phyloP scores from a whole-genome alignment of 2,888 invertebrate genomes.

The Drosophila quinaria region DNA sequence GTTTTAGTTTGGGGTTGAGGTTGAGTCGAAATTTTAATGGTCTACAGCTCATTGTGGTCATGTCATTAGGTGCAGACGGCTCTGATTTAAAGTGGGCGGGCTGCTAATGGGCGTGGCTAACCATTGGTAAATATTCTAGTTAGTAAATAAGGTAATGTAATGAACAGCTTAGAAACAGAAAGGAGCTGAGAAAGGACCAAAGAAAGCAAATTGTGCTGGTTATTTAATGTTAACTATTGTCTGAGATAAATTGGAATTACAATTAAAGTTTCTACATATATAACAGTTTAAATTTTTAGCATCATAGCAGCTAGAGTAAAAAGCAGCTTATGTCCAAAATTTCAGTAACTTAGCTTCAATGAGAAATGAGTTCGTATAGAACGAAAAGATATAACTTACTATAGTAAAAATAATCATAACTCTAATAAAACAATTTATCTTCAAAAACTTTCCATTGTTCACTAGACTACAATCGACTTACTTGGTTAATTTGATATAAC shows the following conservation, averaged over 20 bases:
- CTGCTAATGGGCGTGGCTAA: constrained; percentile 32
- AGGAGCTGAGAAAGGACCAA: background rate
- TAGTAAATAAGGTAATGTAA: constrained; percentile 10
- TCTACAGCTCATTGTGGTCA: constrained; percentile 52
- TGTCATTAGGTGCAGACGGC: constrained; percentile 50
- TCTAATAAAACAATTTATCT: background rate
- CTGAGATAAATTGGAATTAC: no score
- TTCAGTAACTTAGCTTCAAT: background rate
- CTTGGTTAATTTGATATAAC: background rate
- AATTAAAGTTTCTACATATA: background rate
- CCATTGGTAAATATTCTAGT: constrained; percentile 9
- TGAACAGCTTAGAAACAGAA: constrained; percentile 2
- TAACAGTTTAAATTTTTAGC: background rate
- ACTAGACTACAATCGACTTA: background rate
- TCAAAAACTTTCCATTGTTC: background rate
- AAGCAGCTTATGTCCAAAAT: background rate
- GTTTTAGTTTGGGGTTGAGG: constrained; percentile 19
- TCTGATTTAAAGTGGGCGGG: constrained; percentile 19
- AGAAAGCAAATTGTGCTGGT: background rate
- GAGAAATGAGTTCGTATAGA: background rate
- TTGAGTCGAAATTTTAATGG: constrained; percentile 68
- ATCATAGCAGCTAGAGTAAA: background rate
- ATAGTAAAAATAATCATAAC: background rate
- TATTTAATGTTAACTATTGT: background rate
- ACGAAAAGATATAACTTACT: background rate